phyloP scores from a whole-genome alignment of 2,888 invertebrate genomes.

The Torymus auratus region DNA sequence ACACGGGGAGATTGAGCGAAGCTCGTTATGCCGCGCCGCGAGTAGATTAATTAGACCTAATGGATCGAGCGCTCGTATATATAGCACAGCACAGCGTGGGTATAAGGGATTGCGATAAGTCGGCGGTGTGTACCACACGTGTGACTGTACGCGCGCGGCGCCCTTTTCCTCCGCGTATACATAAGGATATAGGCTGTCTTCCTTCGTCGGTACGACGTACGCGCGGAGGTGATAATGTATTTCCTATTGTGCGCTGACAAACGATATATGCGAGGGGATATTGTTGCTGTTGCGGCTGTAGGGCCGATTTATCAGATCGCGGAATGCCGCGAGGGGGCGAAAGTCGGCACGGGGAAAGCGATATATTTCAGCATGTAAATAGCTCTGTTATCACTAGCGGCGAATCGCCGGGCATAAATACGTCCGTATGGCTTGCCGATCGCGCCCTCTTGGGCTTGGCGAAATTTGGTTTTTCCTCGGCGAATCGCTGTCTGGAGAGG shows the following conservation, averaged over 20 bases:
- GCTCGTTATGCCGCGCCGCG: not conserved
- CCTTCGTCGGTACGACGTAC: not conserved
- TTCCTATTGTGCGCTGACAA: conserved; percentile 53
- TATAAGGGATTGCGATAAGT: conserved; percentile 38
- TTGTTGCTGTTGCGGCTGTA: conserved; percentile 12
- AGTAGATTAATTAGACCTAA: conserved; percentile 32
- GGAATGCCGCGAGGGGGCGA: not conserved
- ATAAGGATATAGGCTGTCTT: not conserved
- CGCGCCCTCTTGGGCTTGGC: not conserved
- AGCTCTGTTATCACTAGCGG: conserved; percentile 31
- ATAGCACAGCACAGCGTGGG: not conserved
- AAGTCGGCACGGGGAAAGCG: conserved; percentile 15
- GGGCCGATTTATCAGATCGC: conserved; percentile 50
- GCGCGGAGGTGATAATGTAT: conserved; percentile 39
- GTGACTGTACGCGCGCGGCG: not conserved
- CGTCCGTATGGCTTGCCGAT: not conserved
- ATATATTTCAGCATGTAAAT: conserved; percentile 31
- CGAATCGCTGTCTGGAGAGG: no score
- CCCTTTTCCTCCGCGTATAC: conserved; percentile 1
- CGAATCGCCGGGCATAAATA: conserved; percentile 26
- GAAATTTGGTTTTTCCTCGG: conserved; percentile 2
- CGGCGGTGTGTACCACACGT: not conserved
- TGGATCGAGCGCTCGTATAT: not conserved
- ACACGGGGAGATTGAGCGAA: not conserved
- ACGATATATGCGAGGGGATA: conserved; percentile 31